Evolutionary conservation across 2,113 vertebrate species (phyloP).

Genomic region (Cacatua alba): DNA sequence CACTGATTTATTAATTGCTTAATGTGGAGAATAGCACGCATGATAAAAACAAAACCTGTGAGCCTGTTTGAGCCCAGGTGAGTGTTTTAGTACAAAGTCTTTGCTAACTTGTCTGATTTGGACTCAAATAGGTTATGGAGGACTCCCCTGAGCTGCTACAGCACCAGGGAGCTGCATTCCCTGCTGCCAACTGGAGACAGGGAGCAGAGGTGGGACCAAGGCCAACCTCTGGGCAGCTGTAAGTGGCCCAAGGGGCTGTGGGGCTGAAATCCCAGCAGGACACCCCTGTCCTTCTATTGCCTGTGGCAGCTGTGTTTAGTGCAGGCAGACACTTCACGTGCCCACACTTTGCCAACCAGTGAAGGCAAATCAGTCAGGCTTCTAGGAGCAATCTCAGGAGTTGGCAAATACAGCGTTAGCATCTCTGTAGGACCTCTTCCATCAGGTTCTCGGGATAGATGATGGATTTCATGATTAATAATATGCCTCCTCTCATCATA

Average conservation of each 20-base stretch:
- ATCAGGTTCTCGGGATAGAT: background rate
- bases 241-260: background rate
- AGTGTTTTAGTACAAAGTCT: background rate
- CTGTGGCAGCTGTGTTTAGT: background rate
- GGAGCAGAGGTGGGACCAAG: background rate
- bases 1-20: background rate
- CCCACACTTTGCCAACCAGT: rapidly evolving
- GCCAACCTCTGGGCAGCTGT: background rate
- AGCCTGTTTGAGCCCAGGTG: background rate
- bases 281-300: background rate
- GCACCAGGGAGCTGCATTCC: background rate
- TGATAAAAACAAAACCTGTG: background rate
- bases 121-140: background rate
- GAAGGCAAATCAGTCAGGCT: background rate
- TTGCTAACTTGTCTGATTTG: background rate
- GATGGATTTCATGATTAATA: background rate
- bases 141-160: too few relatives aligned
- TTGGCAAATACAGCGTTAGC: background rate
- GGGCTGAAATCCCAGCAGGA: background rate
- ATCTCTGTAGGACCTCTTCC: background rate
- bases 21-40: background rate
- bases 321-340: background rate
- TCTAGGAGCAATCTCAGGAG: background rate
- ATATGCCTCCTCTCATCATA: background rate
- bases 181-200: background rate